Evolutionary conservation across 2,113 vertebrate genomes (phyloP), one percentile per base, ranked within the genome.

Genomic region (human): DNA sequence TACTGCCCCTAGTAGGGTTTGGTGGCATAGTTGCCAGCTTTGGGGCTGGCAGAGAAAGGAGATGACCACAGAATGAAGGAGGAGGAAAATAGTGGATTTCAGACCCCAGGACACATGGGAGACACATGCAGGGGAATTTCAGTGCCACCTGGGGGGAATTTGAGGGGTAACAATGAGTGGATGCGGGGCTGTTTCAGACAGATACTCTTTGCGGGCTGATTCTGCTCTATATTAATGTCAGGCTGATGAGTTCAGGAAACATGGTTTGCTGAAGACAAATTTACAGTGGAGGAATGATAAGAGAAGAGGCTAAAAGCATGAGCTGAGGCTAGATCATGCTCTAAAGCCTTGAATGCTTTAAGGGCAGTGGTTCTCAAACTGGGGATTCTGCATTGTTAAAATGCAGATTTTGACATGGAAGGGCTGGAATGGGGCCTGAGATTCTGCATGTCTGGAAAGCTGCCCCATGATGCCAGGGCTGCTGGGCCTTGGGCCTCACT

Each of bases 391-490:
- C 2, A 3, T 13, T 66, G 48, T 48, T 73, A 27, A 78, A 75
- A 38, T 90, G 50, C 11, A 55, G 57, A 48, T 72, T 61, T 38
- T 52, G 32, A 80, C n/a, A 68, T 17, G 3, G 17, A 13, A 35
- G 27, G 27, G 30, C n/a, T 43, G 5, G 18, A 10, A 1, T 27
- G 11, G 35, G 20, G 10, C 1, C 1, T 14, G 18, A 8, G 35
- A 52, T 5, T 79, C 57, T 78, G 30, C 9, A 17, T 72, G 64
- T 84, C 1, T 61, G 5, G 27, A 20, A 68, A 80, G 17, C 13
- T 83, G 10, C 35, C 22, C 7, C 27, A 4, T 70, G 38, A 76
- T 61, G 18, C 38, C 73, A 48, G 13, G 16, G 35, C 7, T 35
- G 13, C 38, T 88, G 68, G 61, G 59, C 27, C 2, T 43, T 43